Percentiles rank a stretch among this genome's conserved stretches.
Conservation (phyloP, 2,113 vertebrate species). For the Ahaetulla prasina region DNA sequence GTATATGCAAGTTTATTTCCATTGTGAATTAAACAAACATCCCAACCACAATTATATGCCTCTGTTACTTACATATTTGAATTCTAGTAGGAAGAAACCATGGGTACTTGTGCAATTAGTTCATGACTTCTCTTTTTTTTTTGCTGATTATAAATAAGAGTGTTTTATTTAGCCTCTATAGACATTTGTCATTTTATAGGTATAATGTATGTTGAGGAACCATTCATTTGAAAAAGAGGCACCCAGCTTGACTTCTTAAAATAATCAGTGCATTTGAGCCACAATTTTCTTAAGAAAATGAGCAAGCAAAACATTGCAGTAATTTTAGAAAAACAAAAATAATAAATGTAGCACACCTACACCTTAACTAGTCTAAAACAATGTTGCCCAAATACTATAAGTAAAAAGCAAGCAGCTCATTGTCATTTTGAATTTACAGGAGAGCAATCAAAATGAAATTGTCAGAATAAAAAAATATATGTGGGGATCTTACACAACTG, state of each 20-base stretch:
- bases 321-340: background rate
- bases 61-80: background rate
- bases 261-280: background rate
- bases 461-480: background rate
- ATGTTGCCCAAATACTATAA: background rate
- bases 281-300: background rate
- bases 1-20: no score
- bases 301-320: background rate
- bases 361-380: background rate
- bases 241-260: background rate
- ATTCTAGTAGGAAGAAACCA: background rate
- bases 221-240: background rate
- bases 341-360: background rate
- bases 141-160: background rate
- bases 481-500: background rate
- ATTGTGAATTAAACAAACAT: background rate
- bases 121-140: background rate
- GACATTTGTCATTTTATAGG: background rate
- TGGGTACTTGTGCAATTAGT: background rate
- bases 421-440: background rate
- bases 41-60: background rate
- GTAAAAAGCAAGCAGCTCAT: background rate
- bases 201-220: background rate
- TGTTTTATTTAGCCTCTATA: background rate
- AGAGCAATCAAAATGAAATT: background rate